A percentile compares a stretch with the other conserved stretches of the same genome.
Conservation (phyloP, 2,113 vertebrate genomes). For the Rafetus swinhoei region DNA sequence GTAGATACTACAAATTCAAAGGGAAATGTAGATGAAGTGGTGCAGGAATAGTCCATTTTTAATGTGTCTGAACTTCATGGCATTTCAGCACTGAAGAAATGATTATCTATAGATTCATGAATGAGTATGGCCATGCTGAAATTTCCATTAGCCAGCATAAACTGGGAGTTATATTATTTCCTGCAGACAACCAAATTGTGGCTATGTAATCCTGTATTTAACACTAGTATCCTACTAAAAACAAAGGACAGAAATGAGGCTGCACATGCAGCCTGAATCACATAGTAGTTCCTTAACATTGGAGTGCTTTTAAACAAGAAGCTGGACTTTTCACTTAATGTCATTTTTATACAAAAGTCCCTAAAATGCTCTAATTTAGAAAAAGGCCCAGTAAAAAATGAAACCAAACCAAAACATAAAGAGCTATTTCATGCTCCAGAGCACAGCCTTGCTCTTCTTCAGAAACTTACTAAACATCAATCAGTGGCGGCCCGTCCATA, state of each 20-base stretch:
- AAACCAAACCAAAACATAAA: not conserved
- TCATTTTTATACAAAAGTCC: not conserved
- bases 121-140: not conserved
- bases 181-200: not conserved
- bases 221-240: not conserved
- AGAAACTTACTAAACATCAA: no score
- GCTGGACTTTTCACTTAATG: not conserved
- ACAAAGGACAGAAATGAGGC: not conserved
- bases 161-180: not conserved
- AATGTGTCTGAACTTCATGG: not conserved
- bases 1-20: not conserved
- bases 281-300: not conserved
- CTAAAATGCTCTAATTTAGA: not conserved
- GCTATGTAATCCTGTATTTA: not conserved
- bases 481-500: no score
- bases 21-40: not conserved
- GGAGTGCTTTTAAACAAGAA: not conserved
- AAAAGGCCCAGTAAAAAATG: no score
- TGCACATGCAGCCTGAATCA: rapidly evolving
- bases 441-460: not conserved
- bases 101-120: not conserved
- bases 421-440: rapidly evolving
- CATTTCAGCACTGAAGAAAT: not conserved
- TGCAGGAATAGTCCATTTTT: not conserved
- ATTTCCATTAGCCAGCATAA: not conserved